These are phyloP conservation scores for Melitaea athalia DNA, from an alignment of 2,888 invertebrate genomes.

Conservation along the genomic window DNA sequence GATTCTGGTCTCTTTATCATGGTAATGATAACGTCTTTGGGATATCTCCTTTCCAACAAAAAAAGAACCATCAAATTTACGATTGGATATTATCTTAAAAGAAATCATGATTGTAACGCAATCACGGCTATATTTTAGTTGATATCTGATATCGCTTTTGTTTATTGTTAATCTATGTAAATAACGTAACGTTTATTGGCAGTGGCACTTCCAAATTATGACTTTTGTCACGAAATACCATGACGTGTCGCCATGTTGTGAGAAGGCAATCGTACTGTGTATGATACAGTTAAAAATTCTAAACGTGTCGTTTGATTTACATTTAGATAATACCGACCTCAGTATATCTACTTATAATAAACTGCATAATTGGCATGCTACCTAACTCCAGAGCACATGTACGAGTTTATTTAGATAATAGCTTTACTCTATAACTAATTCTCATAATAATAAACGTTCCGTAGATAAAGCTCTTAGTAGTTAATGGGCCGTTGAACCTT, in stretches of 20 bases:
- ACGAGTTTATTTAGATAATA: slow-evolving; percentile 2
- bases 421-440: slow-evolving; percentile 9
- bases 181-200: slow-evolving; percentile 9
- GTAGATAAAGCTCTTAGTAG: slow-evolving; percentile 22
- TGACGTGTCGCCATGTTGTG: slow-evolving; percentile 39
- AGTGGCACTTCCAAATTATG: slow-evolving; percentile 36
- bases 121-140: too few relatives aligned
- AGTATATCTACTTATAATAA: slow-evolving; percentile 25
- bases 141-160: too few relatives aligned
- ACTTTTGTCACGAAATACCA: slow-evolving; percentile 43
- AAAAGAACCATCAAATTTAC: too few relatives aligned
- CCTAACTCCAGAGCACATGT: slow-evolving; percentile 3
- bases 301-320: slow-evolving; percentile 40
- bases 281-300: slow-evolving; percentile 38
- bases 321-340: slow-evolving; percentile 41
- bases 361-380: slow-evolving; percentile 27
- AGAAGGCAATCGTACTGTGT: slow-evolving; percentile 37
- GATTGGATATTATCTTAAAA: not conserved
- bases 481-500: slow-evolving; percentile 24
- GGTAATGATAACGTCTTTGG: too few relatives aligned
- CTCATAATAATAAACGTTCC: slow-evolving; percentile 9
- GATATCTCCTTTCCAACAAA: too few relatives aligned
- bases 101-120: not conserved
- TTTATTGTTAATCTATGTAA: not conserved
- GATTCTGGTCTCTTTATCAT: too few relatives aligned